Percentiles rank a stretch among this genome's conserved stretches.
phyloP scores from a whole-genome alignment of 2,888 invertebrate genomes.

The Stictocephala bisonia region DNA sequence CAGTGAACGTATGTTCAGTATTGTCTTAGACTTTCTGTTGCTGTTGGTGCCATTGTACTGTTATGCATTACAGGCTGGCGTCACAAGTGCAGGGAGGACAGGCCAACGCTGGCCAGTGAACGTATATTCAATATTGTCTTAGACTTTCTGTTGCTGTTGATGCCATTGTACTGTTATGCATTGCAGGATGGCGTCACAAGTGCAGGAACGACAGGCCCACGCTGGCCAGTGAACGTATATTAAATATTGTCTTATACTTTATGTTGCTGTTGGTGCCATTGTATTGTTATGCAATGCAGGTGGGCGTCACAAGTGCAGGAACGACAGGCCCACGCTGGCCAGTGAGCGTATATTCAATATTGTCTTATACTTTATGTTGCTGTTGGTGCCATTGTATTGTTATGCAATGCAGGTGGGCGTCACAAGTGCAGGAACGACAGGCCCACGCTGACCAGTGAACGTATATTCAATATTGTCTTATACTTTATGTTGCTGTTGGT shows the following conservation, averaged over 20 bases:
- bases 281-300: too few relatives aligned
- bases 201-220: too few relatives aligned
- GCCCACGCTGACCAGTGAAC: slow-evolving; percentile 73
- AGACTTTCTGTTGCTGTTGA: slow-evolving; percentile 75
- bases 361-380: slow-evolving; percentile 75
- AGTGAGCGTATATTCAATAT: slow-evolving; percentile 78
- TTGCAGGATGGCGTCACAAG: too few relatives aligned
- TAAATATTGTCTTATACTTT: too few relatives aligned
- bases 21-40: slow-evolving; percentile 76
- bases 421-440: slow-evolving; percentile 80
- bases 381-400: slow-evolving; percentile 80
- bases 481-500: slow-evolving; percentile 77
- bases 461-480: slow-evolving; percentile 77
- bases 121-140: slow-evolving; percentile 77
- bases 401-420: slow-evolving; percentile 65
- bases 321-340: slow-evolving; percentile 74
- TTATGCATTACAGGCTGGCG: slow-evolving; percentile 65
- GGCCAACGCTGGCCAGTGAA: slow-evolving; percentile 74
- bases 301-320: slow-evolving; percentile 76
- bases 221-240: too few relatives aligned
- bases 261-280: too few relatives aligned
- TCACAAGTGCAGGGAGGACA: slow-evolving; percentile 78
- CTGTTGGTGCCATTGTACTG: slow-evolving; percentile 80
- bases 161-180: too few relatives aligned
- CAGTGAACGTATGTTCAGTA: slow-evolving; percentile 76